These are phyloP conservation scores for Mycetomoellerius zeteki DNA, from an alignment of 1,140 invertebrate species.

Conservation along the genomic window DNA sequence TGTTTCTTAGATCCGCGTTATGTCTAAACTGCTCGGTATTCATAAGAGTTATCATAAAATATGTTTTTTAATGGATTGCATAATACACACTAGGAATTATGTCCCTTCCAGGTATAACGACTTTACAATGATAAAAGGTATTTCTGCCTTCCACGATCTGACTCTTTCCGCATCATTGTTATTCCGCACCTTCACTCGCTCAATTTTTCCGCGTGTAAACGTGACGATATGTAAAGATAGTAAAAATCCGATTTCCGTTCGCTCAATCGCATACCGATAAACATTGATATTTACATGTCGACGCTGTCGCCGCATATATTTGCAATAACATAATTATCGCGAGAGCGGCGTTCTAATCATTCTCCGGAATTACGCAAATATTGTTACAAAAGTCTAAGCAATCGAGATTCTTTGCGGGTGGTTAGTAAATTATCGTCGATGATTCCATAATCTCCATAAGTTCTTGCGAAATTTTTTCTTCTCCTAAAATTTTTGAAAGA, in stretches of 20 bases:
- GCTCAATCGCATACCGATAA: conserved; percentile 14
- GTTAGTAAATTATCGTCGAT: conserved; percentile 27
- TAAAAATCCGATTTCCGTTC: not conserved
- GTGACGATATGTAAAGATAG: conserved; percentile 6
- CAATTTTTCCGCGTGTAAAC: conserved; percentile 1
- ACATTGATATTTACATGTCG: conserved; percentile 16
- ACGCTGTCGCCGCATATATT: not conserved
- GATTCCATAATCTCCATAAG: too few species aligned
- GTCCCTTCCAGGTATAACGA: not conserved
- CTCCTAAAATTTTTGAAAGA: not conserved
- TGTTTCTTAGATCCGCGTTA: conserved; percentile 1
- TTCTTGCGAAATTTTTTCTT: not conserved
- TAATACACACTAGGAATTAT: not conserved
- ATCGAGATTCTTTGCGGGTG: not conserved
- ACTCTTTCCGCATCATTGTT: conserved; percentile 18
- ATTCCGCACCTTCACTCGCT: conserved; percentile 1
- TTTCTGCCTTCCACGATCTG: not conserved
- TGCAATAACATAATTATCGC: conserved; percentile 57
- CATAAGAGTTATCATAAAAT: conserved; percentile 15
- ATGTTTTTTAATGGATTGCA: conserved; percentile 24
- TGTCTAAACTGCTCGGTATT: not conserved
- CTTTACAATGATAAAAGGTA: not conserved
- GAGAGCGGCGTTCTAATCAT: not conserved
- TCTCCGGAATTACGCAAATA: conserved; percentile 47
- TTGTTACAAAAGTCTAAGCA: not conserved